Evolutionary conservation across 2,888 invertebrate genomes (phyloP), one percentile per base, ranked within the genome.

Genomic region (Chirona hameri): DNA sequence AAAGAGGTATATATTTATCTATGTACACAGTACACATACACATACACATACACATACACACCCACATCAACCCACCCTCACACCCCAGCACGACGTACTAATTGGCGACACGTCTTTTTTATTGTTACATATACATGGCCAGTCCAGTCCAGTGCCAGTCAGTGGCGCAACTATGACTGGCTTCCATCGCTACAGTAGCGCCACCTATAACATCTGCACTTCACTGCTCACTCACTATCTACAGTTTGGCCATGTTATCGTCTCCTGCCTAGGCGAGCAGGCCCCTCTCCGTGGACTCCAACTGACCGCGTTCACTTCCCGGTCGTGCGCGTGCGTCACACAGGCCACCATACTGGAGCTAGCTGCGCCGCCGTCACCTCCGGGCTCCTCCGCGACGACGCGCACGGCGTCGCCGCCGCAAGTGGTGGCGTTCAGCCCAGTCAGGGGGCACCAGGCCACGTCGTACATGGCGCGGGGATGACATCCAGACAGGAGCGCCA

Each of bases 381-480:
- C 65, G n/a, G 83, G 79, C 72, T 82, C 76, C 81, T 85, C 85
- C 55, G 82, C 92, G 87, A 98, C 98, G 86, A 99, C 91, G 86
- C 96, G 91, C 84, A n/a, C 93, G 18, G 93, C 91, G 88, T 99
- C 95, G 90, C 99, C 98, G 0, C 96, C 98, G 88, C 94, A 94
- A 0, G 95, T 97, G 27, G 96, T 97, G 3, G 94, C 97, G 83
- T 99, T 91, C 0, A 95, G 89, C 14, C 93, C 95, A 60, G 94
- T 94, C 76, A 86, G 84, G 90, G 88, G 93, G 87, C 95, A 96
- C 98, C 98, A 99, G 82, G 93, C 90, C 7, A 98, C 92, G 87
- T 97, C 97, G 88, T 97, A 99, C 83, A 99, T 90, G 60, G 96
- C 92, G 87, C 98, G 91, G 27, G 93, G 91, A 87, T 98, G 98